These are phyloP conservation scores for Lepidotrigona ventralis DNA, from an alignment of 1,140 invertebrate genomes.

Conservation along the genomic window DNA sequence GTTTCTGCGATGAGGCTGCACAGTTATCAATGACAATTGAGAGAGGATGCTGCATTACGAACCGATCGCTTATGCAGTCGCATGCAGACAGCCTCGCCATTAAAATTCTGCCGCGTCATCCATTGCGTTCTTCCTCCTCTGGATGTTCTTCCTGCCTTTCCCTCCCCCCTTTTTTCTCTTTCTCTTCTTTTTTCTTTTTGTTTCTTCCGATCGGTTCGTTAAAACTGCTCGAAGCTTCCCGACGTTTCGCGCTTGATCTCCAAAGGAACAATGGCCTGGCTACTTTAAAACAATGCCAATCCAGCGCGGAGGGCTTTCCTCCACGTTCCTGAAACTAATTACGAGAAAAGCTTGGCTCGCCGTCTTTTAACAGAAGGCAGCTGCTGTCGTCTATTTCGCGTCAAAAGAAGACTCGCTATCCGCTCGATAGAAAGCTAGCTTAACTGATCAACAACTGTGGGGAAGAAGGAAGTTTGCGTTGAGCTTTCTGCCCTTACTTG, in stretches of 20 bases:
- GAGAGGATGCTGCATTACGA: constrained; percentile 52
- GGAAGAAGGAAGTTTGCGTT: neutral
- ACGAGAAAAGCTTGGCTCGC: constrained; percentile 4
- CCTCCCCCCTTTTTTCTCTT: no score
- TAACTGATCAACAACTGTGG: constrained; percentile 10
- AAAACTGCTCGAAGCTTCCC: neutral
- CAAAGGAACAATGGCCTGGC: neutral
- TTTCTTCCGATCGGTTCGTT: neutral
- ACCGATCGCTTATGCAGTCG: constrained; percentile 55
- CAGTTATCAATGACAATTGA: constrained; percentile 54
- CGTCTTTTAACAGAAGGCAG: no score
- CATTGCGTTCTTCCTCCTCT: neutral
- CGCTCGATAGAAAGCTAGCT: constrained; percentile 45
- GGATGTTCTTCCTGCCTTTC: no score
- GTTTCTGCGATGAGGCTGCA: constrained; percentile 43
- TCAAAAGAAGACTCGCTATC: neutral
- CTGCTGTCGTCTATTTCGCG: neutral
- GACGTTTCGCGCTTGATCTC: neutral
- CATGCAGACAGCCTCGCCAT: constrained; percentile 50
- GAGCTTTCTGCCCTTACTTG: constrained; percentile 40
- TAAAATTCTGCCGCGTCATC: constrained; percentile 46
- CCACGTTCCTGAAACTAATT: constrained; percentile 8
- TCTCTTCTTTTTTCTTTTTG: no score
- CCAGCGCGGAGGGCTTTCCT: neutral
- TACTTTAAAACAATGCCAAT: neutral